phyloP scores from a whole-genome alignment of 30 jellyfish, hydroid and myxozoan species.

The Calvadosia cruxmelitensis region DNA sequence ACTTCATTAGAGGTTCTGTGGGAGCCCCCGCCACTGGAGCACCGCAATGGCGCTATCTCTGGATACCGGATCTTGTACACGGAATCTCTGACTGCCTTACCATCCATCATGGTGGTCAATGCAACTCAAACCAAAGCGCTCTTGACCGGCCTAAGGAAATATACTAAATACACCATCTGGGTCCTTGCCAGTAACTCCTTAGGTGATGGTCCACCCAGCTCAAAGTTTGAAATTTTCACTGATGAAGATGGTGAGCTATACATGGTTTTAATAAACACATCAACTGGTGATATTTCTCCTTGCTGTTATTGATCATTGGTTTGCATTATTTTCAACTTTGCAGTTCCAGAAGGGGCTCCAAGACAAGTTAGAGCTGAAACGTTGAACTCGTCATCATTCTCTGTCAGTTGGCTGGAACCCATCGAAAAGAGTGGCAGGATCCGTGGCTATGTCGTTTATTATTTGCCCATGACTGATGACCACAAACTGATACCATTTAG shows the following conservation, averaged over 20 bases:
- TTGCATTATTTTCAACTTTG: no score
- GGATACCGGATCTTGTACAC: constrained; percentile 72
- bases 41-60: constrained; percentile 56
- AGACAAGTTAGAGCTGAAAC: constrained; percentile 68
- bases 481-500: constrained; percentile 10
- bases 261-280: no score
- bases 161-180: constrained; percentile 79
- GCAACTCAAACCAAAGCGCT: constrained; percentile 32
- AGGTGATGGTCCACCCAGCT: constrained; percentile 93
- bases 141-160: constrained; percentile 77
- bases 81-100: constrained; percentile 44
- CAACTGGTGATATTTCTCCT: no score
- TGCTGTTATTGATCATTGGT: no score
- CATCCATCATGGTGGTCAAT: constrained; percentile 35
- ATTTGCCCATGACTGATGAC: constrained; percentile 41
- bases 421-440: constrained; percentile 69
- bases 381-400: constrained; percentile 52
- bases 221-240: constrained; percentile 58
- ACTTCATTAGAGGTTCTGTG: constrained; percentile 70
- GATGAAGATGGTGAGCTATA: constrained; percentile 79
- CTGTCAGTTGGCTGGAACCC: constrained; percentile 87
- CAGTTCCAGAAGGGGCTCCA: constrained; percentile 98
- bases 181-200: constrained; percentile 46
- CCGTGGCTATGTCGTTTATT: constrained; percentile 74
- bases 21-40: constrained; percentile 63